Evolutionary conservation across 2,888 invertebrate species (phyloP), one percentile per base, ranked within the genome.

Genomic region (Physocephala rufipes): DNA sequence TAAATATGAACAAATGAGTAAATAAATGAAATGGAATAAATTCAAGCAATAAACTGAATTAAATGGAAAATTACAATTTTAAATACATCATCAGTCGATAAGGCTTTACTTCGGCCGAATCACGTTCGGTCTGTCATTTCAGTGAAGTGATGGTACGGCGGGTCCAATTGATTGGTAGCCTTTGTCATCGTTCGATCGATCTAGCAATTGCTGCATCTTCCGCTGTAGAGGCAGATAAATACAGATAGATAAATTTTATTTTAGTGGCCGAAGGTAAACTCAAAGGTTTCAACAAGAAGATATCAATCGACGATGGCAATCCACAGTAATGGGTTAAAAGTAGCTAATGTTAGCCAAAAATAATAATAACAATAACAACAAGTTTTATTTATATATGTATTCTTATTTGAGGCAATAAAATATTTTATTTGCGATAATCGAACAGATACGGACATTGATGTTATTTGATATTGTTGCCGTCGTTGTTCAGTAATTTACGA

Each of bases 1-100:
- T 26, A 63, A 63, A 63, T 47, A 63, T 47, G 47, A 43, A 63
- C 47, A 47, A 47, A 63, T 47, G 47, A 47, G 26, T 26, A 47
- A 62, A 62, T 62, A 62, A 62, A 45, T n/a, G 36, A 43, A 45
- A 62, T 21, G 15, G 19, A 36, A 62, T 2, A 61, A 61, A 63
- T 26, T 26, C 5, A 63, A 36, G 47, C 21, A 3, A 47, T 26
- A 47, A 63, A 63, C 15, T 16, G 24, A 59, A 63, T 12, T n/a
- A 24, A 45, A 62, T n/a, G 15, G 21, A 55, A 21, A 63, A 63
- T 24, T 63, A 47, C 45, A 24, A 63, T 63, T 63, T 47, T 47
- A 47, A 63, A 47, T 9, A 63, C 5, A 4, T 55, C 55, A 55
- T 24, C 26, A 26, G 36, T 9, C 9, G 3, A 26, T 13, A 24